Evolutionary conservation across 1,140 invertebrate species (phyloP), one percentile per base, ranked within the genome.

Genomic region (Tetranychus urticae): DNA sequence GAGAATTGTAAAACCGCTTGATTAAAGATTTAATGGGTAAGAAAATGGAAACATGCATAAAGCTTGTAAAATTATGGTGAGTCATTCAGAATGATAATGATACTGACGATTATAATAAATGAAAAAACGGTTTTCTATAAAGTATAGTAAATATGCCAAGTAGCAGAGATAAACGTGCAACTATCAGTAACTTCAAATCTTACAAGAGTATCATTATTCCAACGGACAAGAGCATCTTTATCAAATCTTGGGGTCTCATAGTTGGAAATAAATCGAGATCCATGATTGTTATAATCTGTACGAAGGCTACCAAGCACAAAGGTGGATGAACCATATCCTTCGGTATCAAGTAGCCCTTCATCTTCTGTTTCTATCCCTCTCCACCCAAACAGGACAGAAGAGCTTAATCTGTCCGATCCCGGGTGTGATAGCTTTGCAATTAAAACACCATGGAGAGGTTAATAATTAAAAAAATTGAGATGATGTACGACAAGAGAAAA

Each of bases 191-290:
- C 23, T 36, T n/a, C 14, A 31, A 56, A 56, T 63, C 62, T 63
- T 63, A 63, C 62, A 37, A 63, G 42, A 52, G 61, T 62, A 56
- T 47, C 50, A 31, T 33, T 52, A 60, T 58, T 63, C 62, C 62
- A 63, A 50, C 47, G 23, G 33, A 60, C 14, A 60, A 50, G 46
- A 34, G 23, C 60, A 39, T 60, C 36, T 60, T 47, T 36, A 50
- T 60, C 14, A 61, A 42, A 50, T 62, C 37, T 31, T 34, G 55
- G 34, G 34, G 14, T 59, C 33, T 48, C 36, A 39, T 47, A 13
- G 31, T 46, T 36, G 56, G 37, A 33, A 14, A 33, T 39, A 6
- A 14, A 35, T 56, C 35, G n/a, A 39, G n/a, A 13, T 7, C 13
- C 10, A 8, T n/a, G 56, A 10, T 37, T 14, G 14, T 52, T 33